These are phyloP conservation scores for Malurus cyaneus DNA, from an alignment of 2,113 vertebrate genomes.

Conservation along the genomic window DNA sequence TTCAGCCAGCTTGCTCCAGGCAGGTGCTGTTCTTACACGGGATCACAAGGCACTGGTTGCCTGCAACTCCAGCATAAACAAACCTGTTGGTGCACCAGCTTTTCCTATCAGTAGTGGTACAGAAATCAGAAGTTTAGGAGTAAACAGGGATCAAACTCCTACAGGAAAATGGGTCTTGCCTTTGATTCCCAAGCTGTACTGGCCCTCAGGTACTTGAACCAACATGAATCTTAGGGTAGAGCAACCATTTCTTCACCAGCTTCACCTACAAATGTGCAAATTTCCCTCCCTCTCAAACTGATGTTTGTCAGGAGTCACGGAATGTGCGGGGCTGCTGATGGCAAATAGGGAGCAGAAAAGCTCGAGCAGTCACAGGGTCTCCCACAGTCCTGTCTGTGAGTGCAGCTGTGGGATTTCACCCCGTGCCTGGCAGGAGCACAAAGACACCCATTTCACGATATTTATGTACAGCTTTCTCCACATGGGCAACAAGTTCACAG, in stretches of 20 bases:
- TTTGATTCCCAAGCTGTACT: neutral
- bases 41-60: neutral
- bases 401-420: neutral
- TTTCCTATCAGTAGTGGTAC: neutral
- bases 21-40: neutral
- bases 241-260: neutral
- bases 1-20: neutral
- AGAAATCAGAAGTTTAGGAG: neutral
- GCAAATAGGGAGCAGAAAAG: neutral
- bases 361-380: neutral
- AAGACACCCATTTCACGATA: accelerated
- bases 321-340: neutral
- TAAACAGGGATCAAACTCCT: neutral
- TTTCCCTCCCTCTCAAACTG: neutral
- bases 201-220: neutral
- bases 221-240: neutral
- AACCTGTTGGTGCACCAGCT: neutral
- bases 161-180: neutral
- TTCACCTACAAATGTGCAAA: neutral
- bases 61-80: neutral
- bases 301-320: neutral
- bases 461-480: neutral
- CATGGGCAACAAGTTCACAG: neutral
- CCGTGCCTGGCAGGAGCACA: neutral
- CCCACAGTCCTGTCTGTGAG: neutral